These are phyloP conservation scores for Polypterus senegalus DNA, from an alignment of 2,113 vertebrate species.

Conservation along the genomic window DNA sequence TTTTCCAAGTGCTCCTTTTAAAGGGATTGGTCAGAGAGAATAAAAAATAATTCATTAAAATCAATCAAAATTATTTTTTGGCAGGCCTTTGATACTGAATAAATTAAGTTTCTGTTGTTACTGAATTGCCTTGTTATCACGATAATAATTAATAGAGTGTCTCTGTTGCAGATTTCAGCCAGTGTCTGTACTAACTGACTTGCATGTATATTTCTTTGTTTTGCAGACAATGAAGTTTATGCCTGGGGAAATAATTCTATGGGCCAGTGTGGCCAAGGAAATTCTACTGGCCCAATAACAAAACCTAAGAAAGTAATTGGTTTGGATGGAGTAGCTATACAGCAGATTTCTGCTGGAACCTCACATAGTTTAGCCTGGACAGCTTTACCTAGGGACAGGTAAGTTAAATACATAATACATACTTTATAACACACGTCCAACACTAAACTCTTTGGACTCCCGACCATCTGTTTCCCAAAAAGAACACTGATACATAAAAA, in stretches of 20 bases:
- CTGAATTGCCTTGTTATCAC: too few relatives aligned
- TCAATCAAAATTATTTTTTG: too few relatives aligned
- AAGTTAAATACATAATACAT: slow-evolving; percentile 10
- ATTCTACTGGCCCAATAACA: slow-evolving; percentile 71
- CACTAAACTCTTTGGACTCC: background rate
- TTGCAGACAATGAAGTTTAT: slow-evolving; percentile 70
- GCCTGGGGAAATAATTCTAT: slow-evolving; percentile 78
- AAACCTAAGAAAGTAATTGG: slow-evolving; percentile 76
- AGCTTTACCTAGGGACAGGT: slow-evolving; percentile 69
- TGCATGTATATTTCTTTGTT: background rate
- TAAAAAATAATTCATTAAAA: too few relatives aligned
- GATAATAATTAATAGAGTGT: too few relatives aligned
- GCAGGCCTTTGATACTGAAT: too few relatives aligned
- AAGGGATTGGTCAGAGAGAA: too few relatives aligned
- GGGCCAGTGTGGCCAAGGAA: slow-evolving; percentile 72
- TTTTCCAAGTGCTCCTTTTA: too few relatives aligned
- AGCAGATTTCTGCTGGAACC: slow-evolving; percentile 67
- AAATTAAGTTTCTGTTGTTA: too few relatives aligned
- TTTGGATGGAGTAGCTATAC: slow-evolving; percentile 68
- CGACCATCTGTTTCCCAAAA: too few relatives aligned
- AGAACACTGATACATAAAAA: too few relatives aligned
- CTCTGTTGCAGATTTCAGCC: too few relatives aligned
- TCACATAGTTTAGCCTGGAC: slow-evolving; percentile 73
- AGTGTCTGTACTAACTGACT: background rate
- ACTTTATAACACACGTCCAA: background rate